Evolutionary conservation across 2,797 vertebrate genomes (phyloP).

Genomic region (Prionace glauca): DNA sequence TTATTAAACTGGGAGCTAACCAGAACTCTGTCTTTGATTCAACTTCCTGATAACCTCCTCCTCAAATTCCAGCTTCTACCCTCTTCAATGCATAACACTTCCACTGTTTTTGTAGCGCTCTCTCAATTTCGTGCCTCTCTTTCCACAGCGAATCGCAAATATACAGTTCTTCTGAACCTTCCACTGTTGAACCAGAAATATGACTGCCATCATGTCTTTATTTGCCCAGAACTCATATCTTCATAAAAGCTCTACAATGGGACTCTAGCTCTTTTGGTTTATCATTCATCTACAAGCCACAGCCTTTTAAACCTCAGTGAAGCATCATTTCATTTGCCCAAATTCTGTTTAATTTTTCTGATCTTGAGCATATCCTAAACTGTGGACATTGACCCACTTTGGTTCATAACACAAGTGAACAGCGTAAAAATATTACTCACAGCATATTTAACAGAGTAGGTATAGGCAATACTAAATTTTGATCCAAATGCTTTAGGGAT

Average conservation of each 20-base stretch:
- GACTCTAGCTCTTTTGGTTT: not conserved
- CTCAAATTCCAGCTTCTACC: not conserved
- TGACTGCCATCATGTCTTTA: not conserved
- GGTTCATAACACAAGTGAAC: slow-evolving; percentile 33
- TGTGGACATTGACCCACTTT: not conserved
- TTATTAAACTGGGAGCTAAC: not conserved
- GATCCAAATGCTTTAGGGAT: slow-evolving; percentile 69
- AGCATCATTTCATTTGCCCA: not conserved
- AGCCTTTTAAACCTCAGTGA: not conserved
- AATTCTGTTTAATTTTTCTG: not conserved
- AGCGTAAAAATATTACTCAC: slow-evolving; percentile 54
- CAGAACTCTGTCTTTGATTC: not conserved
- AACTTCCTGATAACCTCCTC: not conserved
- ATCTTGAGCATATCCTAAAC: not conserved
- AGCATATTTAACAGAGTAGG: slow-evolving; percentile 73
- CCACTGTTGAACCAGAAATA: not conserved
- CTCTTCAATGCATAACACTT: not conserved
- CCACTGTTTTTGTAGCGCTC: not conserved
- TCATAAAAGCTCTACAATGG: not conserved
- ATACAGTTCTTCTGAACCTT: not conserved
- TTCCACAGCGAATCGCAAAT: not conserved
- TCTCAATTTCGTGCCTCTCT: not conserved
- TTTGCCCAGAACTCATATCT: not conserved
- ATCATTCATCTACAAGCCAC: not conserved
- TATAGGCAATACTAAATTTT: slow-evolving; percentile 72